Evolutionary conservation across 2,888 invertebrate species (phyloP), one percentile per base, ranked within the genome.

Genomic region (Chouioia cunea): DNA sequence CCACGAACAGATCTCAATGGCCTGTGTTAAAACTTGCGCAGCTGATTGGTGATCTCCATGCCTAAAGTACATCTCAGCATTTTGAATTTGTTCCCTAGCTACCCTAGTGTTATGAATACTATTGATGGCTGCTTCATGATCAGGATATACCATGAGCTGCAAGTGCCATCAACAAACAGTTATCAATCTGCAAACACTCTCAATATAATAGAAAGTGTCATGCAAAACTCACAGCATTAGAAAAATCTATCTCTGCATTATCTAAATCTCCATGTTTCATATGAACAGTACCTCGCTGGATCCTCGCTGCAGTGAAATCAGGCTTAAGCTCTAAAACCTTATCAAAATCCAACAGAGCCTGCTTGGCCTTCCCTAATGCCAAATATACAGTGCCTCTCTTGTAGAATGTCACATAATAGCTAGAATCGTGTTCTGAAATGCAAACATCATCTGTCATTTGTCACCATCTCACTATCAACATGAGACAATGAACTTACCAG

Each of bases 351-450:
- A 93, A 92, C 46, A 99, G 88, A 0, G 99, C 99, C 82, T 97
- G 94, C 84, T 96, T 96, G 0, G 97, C 94, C 88, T 97, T 97
- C 58, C 97, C 97, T 77, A 99, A 88, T 10, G 98, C 99, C 82
- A 99, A 90, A 87, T 96, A 98, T 0, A 97, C 97, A 0, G 98
- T 97, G 54, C 97, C 99, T 79, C 99, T 89, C 86, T 97, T 95
- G 86, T 96, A 99, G 83, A 96, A 95, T 63, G 97, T 97, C 85
- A 99, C 90, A 87, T 98, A 99, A 87, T 99, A 98, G 76, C 89
- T 90, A 48, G 97, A 96, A 87, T 99, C 99, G 15, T 95, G 95
- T 89, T 99, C 98, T 97, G 87, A 3, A 88, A n/a, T n/a, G n/a
- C n/a, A n/a, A n/a, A n/a, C n/a, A n/a, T n/a, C 6, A 36, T 12